Evolutionary conservation across 2,888 invertebrate genomes (phyloP).

Genomic region (Aspidiotus rigidus): DNA sequence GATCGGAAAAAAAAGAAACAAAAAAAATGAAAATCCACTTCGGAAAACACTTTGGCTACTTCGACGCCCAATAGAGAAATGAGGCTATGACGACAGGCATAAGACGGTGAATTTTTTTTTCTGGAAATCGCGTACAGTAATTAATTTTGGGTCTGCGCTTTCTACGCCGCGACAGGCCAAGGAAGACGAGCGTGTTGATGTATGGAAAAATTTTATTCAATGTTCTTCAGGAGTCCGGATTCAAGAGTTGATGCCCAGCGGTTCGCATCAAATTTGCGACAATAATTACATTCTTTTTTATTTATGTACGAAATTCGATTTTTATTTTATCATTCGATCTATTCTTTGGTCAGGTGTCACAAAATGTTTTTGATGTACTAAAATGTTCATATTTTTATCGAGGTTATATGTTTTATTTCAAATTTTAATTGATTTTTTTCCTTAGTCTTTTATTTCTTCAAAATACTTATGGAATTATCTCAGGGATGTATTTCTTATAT

Average conservation of each 20-base stretch:
- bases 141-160: background rate
- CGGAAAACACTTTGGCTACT: conserved; percentile 32
- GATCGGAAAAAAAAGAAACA: background rate
- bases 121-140: conserved; percentile 16
- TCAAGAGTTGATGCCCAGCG: background rate
- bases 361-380: no score
- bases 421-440: no score
- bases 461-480: no score
- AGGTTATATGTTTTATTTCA: no score
- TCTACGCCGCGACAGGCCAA: conserved; percentile 1
- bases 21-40: conserved; percentile 4
- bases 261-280: no score
- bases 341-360: no score
- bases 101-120: conserved; percentile 21
- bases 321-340: no score
- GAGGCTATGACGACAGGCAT: conserved; percentile 18
- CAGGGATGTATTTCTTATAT: no score
- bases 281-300: no score
- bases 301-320: no score
- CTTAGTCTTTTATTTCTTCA: no score
- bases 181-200: conserved; percentile 22
- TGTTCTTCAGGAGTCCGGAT: background rate
- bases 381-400: no score
- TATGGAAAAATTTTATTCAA: conserved; percentile 12
- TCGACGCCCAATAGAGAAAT: conserved; percentile 30